phyloP scores from a whole-genome alignment of 2,888 invertebrate genomes.

The Anorthoa munda region DNA sequence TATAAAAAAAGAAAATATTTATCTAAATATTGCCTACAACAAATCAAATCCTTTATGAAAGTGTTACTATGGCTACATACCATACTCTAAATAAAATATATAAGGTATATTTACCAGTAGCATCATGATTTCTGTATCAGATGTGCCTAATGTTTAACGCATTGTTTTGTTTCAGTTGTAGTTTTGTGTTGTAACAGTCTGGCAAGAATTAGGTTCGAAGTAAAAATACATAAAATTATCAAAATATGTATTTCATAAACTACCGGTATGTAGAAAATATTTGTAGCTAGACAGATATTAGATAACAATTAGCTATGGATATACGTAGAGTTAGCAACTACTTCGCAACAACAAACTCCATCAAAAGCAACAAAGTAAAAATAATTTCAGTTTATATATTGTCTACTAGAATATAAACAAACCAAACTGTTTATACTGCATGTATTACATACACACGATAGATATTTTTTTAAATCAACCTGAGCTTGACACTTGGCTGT shows the following conservation, averaged over 20 bases:
- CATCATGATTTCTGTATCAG: conserved; percentile 29
- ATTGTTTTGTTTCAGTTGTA: neutral
- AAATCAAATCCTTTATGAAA: conserved; percentile 58
- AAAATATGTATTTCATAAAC: neutral
- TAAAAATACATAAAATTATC: neutral
- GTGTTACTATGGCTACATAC: conserved; percentile 3
- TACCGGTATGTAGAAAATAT: neutral
- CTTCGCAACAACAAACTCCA: neutral
- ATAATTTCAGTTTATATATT: conserved; percentile 45
- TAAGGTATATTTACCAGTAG: conserved; percentile 17
- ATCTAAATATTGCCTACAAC: conserved; percentile 54
- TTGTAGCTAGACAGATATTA: neutral
- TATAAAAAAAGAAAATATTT: conserved; percentile 61
- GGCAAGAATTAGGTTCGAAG: neutral
- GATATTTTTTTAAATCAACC: conserved; percentile 65
- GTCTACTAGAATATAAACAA: conserved; percentile 62
- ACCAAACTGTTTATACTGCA: conserved; percentile 56
- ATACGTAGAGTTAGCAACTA: neutral
- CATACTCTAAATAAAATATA: conserved; percentile 2
- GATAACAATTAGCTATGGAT: conserved; percentile 1
- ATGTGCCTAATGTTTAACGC: neutral
- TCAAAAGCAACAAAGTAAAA: conserved; percentile 28
- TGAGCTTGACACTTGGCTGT: conserved; percentile 63
- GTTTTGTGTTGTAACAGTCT: neutral
- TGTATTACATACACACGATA: conserved; percentile 51